Base-by-base conservation (phyloP, 1,140 invertebrate genomes). In the Eueides isabella region DNA sequence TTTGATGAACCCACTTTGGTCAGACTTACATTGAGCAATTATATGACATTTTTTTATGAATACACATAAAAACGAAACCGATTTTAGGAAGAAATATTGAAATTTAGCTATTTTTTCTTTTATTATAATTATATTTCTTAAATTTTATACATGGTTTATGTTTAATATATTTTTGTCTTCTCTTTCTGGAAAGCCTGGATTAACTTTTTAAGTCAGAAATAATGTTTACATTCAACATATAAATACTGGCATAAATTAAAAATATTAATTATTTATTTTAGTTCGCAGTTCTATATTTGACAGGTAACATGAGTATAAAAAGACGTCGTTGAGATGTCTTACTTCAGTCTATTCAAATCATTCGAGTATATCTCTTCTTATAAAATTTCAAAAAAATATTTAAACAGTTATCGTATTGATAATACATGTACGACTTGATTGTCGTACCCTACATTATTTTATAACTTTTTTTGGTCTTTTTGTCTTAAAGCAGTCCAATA, bases 301-400 rank as follows among this genome's bases (percentile, higher is more conserved):
- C 48, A 7, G 11, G 2, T 3, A 26, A 23, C 2, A 19, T 55
- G 48, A 55, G 19, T 55, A 55, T 63, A n/a, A 44, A 66, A 30
- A 23, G 35, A 29, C 16, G 12, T n/a, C 23, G 1, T 55, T 26
- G 19, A 14, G 48, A 55, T 9, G 9, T 26, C 19, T 55, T 19
- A 33, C 63, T 64, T 75, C 80, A 89, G 86, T 89, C 79, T 79
- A 81, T 81, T 78, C 72, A 88, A 89, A 88, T 88, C 83, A 65
- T 80, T 72, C 70, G 78, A 72, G 81, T 80, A 76, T 74, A 75
- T 80, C 61, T 82, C 70, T 72, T 66, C 70, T 67, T 63, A 62
- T 79, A 86, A 86, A 86, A 82, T 12, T n/a, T 61, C 31, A 77
- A 82, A 84, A 88, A 86, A 87, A 80, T 64, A 23, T 48, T 48